Evolutionary conservation across 2,888 invertebrate species (phyloP), one percentile per base, ranked within the genome.

Genomic region (Anodontia alba): DNA sequence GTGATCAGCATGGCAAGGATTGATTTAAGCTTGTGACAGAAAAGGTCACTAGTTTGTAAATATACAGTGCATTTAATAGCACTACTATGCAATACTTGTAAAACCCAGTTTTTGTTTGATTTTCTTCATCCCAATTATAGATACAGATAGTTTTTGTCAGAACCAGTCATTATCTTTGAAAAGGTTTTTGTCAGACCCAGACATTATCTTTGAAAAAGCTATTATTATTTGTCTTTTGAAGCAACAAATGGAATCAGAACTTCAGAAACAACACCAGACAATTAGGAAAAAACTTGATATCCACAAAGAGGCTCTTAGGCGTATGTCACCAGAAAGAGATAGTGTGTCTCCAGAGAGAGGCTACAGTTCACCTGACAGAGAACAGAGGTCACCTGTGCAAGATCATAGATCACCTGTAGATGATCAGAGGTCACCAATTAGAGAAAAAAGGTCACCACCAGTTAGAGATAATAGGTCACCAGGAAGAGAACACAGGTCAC

Each of bases 211-310:
- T n/a, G n/a, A n/a, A n/a, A n/a, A n/a, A n/a, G n/a, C n/a, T n/a
- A n/a, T n/a, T n/a, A n/a, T n/a, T n/a, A n/a, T n/a, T n/a, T n/a
- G n/a, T n/a, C n/a, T n/a, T 23, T 57, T 73, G n/a, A 26, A 54
- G 62, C 84, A 79, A 20, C 90, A 90, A 70, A 90, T 93, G 88
- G 91, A 92, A 71, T 68, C 81, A n/a, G 91, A 93, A 71, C 87
- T 93, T 15, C 82, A 81, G 67, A 87, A 85, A 54, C 92, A 92
- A 70, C 91, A 92, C 73, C 79, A 86, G n/a, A 82, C 84, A 8
- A 86, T 93, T 29, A 82, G 87, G 54, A 84, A 89, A 57, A 89
- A 90, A 66, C 82, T 93, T 49, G 86, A 88, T 12, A 83, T 84
- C 1, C 91, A 91, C 72, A 89, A 89, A 46, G 89, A 91, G 80